Evolutionary conservation across 2,888 invertebrate genomes (phyloP).

Genomic region (Tetragnatha montana): DNA sequence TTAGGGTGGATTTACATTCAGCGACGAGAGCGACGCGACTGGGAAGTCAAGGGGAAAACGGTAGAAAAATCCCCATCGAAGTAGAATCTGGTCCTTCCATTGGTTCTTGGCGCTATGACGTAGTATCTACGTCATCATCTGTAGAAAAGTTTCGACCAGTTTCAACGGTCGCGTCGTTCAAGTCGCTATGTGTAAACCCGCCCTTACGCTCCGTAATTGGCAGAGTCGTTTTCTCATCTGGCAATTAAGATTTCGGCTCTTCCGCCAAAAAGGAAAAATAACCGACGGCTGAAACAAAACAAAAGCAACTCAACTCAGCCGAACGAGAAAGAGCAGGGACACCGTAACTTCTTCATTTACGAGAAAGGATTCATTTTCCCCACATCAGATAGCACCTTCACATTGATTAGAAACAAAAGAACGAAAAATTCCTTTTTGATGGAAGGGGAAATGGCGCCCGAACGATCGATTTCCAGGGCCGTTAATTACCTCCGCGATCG

Average conservation of each 20-base stretch:
- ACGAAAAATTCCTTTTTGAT: constrained; percentile 19
- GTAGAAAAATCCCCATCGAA: no score
- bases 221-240: neutral
- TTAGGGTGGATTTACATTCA: no score
- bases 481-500: constrained; percentile 34
- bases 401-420: constrained; percentile 46
- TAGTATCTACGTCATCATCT: no score
- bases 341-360: neutral
- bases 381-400: constrained; percentile 30
- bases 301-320: neutral
- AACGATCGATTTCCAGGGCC: constrained; percentile 40
- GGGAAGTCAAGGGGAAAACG: no score
- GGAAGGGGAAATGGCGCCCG: constrained; percentile 25
- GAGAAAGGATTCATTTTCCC: constrained; percentile 17
- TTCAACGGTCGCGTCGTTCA: no score
- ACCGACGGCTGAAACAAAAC: neutral
- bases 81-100: no score
- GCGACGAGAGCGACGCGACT: no score
- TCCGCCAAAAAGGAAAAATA: neutral
- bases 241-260: neutral
- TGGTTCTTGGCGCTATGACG: no score
- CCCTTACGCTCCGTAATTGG: neutral
- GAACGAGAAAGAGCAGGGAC: neutral
- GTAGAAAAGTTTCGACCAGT: no score
- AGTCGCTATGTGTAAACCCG: no score